Evolutionary conservation across 2,113 vertebrate species (phyloP).

Genomic region (Dascyllus trimaculatus): DNA sequence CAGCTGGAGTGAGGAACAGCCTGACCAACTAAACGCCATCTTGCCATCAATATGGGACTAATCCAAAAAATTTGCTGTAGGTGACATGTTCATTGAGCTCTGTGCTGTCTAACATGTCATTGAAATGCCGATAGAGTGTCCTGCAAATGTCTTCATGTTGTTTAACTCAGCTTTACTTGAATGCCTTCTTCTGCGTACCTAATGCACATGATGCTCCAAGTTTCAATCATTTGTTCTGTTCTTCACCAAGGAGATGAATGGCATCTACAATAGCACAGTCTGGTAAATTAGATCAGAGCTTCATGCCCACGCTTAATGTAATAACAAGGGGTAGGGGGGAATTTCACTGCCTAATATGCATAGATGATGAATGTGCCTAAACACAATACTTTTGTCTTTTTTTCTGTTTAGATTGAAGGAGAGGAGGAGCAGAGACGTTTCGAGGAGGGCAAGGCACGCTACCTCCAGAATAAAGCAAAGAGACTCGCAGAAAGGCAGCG

Average conservation of each 20-base stretch:
- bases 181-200: not conserved
- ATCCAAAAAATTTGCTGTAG: no score
- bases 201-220: not conserved
- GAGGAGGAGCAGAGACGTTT: slow-evolving; percentile 93
- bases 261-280: slow-evolving; percentile 1
- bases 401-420: slow-evolving; percentile 84
- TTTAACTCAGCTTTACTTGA: not conserved
- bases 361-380: slow-evolving; percentile 29
- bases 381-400: slow-evolving; percentile 35
- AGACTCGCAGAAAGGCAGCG: slow-evolving; percentile 83
- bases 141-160: slow-evolving; percentile 9
- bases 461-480: slow-evolving; percentile 94
- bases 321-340: slow-evolving; percentile 21
- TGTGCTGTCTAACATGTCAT: not conserved
- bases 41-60: no score
- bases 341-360: slow-evolving; percentile 12
- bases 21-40: no score
- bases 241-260: slow-evolving; percentile 41
- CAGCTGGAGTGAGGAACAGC: no score
- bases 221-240: slow-evolving; percentile 6
- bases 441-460: slow-evolving; percentile 92
- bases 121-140: not conserved
- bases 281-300: slow-evolving; percentile 45
- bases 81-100: no score
- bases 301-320: slow-evolving; percentile 23